Evolutionary conservation across 2,888 invertebrate genomes (phyloP), one percentile per base, ranked within the genome.

Genomic region (Pristionchus maxplancki): DNA sequence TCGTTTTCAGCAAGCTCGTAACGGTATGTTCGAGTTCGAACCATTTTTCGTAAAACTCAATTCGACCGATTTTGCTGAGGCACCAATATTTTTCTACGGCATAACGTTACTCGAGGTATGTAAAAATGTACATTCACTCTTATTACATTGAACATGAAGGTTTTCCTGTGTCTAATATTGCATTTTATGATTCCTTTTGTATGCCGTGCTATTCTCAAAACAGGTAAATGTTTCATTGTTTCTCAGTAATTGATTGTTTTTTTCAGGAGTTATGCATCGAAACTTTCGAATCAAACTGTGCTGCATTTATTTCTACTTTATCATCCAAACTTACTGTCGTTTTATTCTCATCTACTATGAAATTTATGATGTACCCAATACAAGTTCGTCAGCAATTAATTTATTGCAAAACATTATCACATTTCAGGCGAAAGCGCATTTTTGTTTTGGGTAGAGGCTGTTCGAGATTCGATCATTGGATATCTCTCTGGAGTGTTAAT

Each of bases 21-120:
- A n/a, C n/a, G n/a, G n/a, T n/a, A 78, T 78, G 78, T n/a, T 24
- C 8, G 78, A 78, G 28, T 20, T 78, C 13, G 44, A 78, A 20
- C 78, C 34, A 13, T 40, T 40, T n/a, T 78, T 78, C 44, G 78
- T 78, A 4, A 78, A 78, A 17, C n/a, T 78, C 44, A 78, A 78
- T 40, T 44, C 78, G 15, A 44, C 44, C 15, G 78, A 78, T 44
- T 78, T 78, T 48, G 44, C 31, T 13, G 44, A 78, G 15, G 78
- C 78, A 13, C 78, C 78, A 15, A 8, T 78, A 0, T 15, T 78
- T 13, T 78, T 78, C n/a, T 78, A 78, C 28, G 78, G 78, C 1
- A 48, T 78, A 11, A 78, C 37, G 4, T 28, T 40, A 0, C 44
- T 78, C 6, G 78, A 78, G 44, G 78, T 78, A 34, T 5, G 1